Evolutionary conservation across 2,888 invertebrate genomes (phyloP), one percentile per base, ranked within the genome.

Genomic region (Eupithecia insigniata): DNA sequence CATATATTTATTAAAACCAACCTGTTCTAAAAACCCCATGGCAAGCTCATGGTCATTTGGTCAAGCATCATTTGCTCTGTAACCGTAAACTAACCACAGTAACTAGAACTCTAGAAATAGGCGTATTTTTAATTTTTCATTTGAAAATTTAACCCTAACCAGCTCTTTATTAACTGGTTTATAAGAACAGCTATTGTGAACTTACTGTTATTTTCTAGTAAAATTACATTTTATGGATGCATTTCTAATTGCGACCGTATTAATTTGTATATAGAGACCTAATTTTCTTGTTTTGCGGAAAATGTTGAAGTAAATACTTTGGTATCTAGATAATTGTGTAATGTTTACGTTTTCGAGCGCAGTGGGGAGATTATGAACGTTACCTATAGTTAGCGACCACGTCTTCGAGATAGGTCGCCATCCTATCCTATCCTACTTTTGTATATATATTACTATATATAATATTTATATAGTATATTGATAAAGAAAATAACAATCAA

Each of bases 11-110:
- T 58, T 28, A 28, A 58, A 58, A 58, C 16, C 16, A 28, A 22
- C 12, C 28, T 1, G 28, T 58, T 58, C 28, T 58, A 58, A 1
- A 6, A 26, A 28, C 58, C 26, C 16, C 28, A 1, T 10, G n/a
- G 51, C 51, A 8, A 22, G 22, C 22, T 51, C 51, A 10, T 51
- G 36, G 62, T 62, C 34, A 62, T 62, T 62, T 28, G 81, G 86
- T 86, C 82, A 87, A 81, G 86, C 85, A 81, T 84, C 86, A 86
- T 85, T 85, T 82, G 76, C 84, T 82, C 80, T 84, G 83, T 80
- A 80, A 83, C 83, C 80, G 72, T 75, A 68, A 51, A 43, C 55
- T n/a, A 67, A 69, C 88, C 84, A 87, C 22, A 72, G 14, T 70
- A 76, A 3, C 32, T 4, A 79, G 86, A 83, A 39, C 83, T 67